A percentile compares a stretch with the other conserved stretches of the same genome.
Evolutionary conservation across 2,797 vertebrate genomes (phyloP).

Genomic region (Notolepis coatsorum): DNA sequence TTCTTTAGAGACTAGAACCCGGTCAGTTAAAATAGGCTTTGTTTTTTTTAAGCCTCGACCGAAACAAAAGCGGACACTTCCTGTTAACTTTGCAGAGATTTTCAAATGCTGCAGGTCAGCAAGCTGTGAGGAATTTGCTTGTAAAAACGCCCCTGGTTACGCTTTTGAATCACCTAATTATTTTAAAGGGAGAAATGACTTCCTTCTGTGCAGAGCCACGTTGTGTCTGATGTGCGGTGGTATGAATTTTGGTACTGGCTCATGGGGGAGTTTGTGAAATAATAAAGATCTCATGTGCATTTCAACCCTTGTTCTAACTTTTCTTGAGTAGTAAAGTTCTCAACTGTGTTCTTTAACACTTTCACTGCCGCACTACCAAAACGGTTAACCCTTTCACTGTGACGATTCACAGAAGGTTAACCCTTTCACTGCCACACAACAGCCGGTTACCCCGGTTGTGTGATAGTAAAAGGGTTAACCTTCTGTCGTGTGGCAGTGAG

Average conservation of each 20-base stretch:
- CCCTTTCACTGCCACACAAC: too few relatives aligned
- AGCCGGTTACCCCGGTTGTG: too few relatives aligned
- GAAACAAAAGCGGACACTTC: constrained; percentile 64
- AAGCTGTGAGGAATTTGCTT: constrained; percentile 13
- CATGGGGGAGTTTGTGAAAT: constrained; percentile 56
- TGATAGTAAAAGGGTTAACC: too few relatives aligned
- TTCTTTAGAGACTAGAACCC: constrained; percentile 3
- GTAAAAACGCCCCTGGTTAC: constrained; percentile 13
- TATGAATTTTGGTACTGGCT: constrained; percentile 49
- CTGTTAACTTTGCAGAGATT: constrained; percentile 61
- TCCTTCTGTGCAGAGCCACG: constrained; percentile 15
- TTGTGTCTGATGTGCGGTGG: constrained; percentile 20
- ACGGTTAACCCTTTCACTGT: too few relatives aligned
- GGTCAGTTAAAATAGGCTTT: constrained; percentile 13
- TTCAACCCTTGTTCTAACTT: not conserved
- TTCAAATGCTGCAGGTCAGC: constrained; percentile 69
- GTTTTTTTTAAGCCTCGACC: not conserved
- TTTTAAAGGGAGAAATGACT: constrained; percentile 30
- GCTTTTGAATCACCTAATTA: not conserved
- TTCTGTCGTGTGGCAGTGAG: too few relatives aligned
- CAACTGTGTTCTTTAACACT: not conserved
- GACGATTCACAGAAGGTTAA: too few relatives aligned
- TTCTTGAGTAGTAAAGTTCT: not conserved
- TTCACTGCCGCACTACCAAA: too few relatives aligned
- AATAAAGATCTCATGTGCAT: constrained; percentile 59